Percentiles rank a stretch among this genome's conserved stretches.
phyloP scores from a whole-genome alignment of 1,140 invertebrate genomes.

The Maconellicoccus hirsutus region DNA sequence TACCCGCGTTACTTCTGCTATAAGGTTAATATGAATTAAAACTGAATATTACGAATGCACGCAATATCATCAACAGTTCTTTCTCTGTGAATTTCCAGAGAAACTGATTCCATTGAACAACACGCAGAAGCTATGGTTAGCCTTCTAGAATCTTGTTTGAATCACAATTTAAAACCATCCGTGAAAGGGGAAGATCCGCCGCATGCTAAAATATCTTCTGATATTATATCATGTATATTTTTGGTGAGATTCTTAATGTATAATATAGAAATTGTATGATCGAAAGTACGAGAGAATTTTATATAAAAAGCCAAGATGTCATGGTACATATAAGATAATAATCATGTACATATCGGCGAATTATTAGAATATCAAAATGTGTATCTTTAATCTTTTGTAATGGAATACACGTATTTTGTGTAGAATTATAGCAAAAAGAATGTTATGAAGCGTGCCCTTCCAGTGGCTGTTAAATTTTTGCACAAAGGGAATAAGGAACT shows the following conservation, averaged over 20 bases:
- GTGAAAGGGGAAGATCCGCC: conserved; percentile 73
- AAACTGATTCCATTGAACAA: conserved; percentile 74
- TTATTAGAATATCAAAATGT: background rate
- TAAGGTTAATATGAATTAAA: conserved; percentile 43
- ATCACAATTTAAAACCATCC: conserved; percentile 75
- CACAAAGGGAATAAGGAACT: conserved; percentile 81
- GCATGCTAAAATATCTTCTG: conserved; percentile 88
- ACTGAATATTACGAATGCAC: background rate
- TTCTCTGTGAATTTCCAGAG: conserved; percentile 41
- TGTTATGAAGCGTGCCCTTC: conserved; percentile 79
- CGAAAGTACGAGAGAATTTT: no score
- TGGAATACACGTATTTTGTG: conserved; percentile 31
- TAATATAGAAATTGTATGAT: background rate
- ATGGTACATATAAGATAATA: no score
- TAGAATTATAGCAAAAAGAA: conserved; percentile 78
- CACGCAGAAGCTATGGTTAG: conserved; percentile 70
- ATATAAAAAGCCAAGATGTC: no score
- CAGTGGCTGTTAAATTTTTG: conserved; percentile 81
- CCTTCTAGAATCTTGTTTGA: conserved; percentile 72
- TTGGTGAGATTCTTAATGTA: conserved; percentile 46
- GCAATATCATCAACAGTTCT: background rate
- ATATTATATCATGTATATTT: conserved; percentile 87
- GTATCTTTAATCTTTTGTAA: no score
- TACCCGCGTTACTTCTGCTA: conserved; percentile 72
- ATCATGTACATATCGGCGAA: no score